Evolutionary conservation across 1,140 invertebrate genomes (phyloP).

Genomic region (Sogatella furcifera): DNA sequence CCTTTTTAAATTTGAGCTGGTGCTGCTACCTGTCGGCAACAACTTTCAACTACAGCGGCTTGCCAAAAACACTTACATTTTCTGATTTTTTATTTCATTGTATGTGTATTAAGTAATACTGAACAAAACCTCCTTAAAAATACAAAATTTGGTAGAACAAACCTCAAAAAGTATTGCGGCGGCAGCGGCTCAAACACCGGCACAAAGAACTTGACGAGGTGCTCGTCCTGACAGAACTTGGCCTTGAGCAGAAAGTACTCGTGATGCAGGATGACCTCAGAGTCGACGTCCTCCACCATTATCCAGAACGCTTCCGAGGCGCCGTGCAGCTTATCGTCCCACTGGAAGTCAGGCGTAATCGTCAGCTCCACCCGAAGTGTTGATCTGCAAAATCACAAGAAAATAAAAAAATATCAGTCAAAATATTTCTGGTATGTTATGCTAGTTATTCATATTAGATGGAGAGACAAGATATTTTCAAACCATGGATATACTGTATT

Average conservation of each 20-base stretch:
- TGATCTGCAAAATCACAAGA: slow-evolving; percentile 50
- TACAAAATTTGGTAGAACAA: too few species aligned
- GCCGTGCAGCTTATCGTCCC: slow-evolving; percentile 96
- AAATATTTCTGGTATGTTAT: too few species aligned
- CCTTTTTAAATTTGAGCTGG: too few species aligned
- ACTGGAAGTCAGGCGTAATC: slow-evolving; percentile 98
- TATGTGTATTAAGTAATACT: slow-evolving; percentile 28
- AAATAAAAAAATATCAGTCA: too few species aligned
- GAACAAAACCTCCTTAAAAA: slow-evolving; percentile 19
- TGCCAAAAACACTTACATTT: too few species aligned
- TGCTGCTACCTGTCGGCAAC: too few species aligned
- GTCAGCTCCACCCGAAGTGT: slow-evolving; percentile 91
- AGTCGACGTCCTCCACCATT: slow-evolving; percentile 95
- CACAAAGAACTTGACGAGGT: slow-evolving; percentile 95
- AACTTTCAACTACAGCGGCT: too few species aligned
- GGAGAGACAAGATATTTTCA: too few species aligned
- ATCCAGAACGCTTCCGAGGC: slow-evolving; percentile 98
- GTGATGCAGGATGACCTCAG: slow-evolving; percentile 90
- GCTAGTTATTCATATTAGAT: too few species aligned
- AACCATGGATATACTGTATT: too few species aligned
- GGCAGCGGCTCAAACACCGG: slow-evolving; percentile 97
- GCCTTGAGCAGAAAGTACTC: slow-evolving; percentile 96
- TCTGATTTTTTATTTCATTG: too few species aligned
- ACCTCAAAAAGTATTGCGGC: slow-evolving; percentile 91
- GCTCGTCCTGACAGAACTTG: slow-evolving; percentile 90